A percentile compares a stretch with the other conserved stretches of the same genome.
Evolutionary conservation across 2,888 invertebrate species (phyloP).

Genomic region (Perizoma affinitatum): DNA sequence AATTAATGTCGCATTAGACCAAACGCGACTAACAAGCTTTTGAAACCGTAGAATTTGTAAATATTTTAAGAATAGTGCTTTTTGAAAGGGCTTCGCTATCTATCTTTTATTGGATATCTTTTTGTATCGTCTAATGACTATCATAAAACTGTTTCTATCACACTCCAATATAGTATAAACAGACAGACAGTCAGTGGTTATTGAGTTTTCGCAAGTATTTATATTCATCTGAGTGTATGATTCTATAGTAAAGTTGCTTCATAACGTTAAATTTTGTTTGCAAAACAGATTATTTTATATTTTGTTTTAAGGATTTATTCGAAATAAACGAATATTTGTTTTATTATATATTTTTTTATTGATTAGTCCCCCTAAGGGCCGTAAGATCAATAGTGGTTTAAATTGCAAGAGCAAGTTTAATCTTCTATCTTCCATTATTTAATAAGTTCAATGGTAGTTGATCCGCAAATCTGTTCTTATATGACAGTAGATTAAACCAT

Average conservation of each 20-base stretch:
- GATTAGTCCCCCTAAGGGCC: too few relatives aligned
- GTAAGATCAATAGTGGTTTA: too few relatives aligned
- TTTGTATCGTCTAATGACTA: constrained; percentile 1
- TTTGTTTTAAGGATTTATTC: constrained; percentile 11
- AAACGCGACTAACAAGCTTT: background rate
- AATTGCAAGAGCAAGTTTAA: too few relatives aligned
- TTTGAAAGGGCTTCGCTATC: constrained; percentile 12
- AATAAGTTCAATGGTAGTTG: too few relatives aligned
- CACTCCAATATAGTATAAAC: too few relatives aligned
- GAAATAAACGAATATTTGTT: constrained; percentile 19
- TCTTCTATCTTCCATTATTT: too few relatives aligned
- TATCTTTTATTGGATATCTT: background rate
- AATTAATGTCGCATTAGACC: too few relatives aligned
- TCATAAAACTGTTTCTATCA: background rate
- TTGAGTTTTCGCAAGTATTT: background rate
- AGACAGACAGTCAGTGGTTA: too few relatives aligned
- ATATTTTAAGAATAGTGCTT: constrained; percentile 12
- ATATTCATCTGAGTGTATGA: background rate
- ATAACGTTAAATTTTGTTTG: constrained; percentile 7
- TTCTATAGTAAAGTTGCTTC: background rate
- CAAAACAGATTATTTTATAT: constrained; percentile 11
- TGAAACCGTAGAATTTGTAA: constrained; percentile 3
- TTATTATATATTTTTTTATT: constrained; percentile 18
- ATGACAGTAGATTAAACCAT: too few relatives aligned
- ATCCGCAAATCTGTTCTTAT: too few relatives aligned